Percentiles rank a stretch among this genome's conserved stretches.
phyloP scores from a whole-genome alignment of 92 coral and sea anemone species.

The Virgularia gustaviana region DNA sequence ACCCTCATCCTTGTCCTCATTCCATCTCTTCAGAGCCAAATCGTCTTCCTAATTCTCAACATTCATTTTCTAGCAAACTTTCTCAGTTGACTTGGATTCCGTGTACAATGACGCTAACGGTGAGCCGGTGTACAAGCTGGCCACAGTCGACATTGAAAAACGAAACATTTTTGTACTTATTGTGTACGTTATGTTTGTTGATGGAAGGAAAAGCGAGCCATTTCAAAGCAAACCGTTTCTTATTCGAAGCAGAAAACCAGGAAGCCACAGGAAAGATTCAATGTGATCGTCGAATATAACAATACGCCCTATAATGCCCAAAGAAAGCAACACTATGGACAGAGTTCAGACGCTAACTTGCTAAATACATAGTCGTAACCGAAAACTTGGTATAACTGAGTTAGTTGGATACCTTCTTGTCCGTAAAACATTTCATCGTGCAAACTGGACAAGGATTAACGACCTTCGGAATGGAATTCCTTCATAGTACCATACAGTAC shows the following conservation, averaged over 20 bases:
- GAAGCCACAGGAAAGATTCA: conserved; percentile 4
- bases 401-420: too few relatives aligned
- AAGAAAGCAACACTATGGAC: too few relatives aligned
- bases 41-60: too few relatives aligned
- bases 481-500: too few relatives aligned
- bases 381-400: too few relatives aligned
- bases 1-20: background rate
- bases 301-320: background rate
- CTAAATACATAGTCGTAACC: too few relatives aligned
- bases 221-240: conserved; percentile 68
- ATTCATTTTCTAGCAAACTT: conserved; percentile 56
- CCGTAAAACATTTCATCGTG: too few relatives aligned
- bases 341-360: too few relatives aligned
- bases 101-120: conserved; percentile 82
- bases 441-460: too few relatives aligned
- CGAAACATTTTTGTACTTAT: conserved; percentile 76
- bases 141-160: conserved; percentile 86
- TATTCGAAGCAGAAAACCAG: conserved; percentile 65
- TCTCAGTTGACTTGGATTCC: conserved; percentile 92
- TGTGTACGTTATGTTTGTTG: conserved; percentile 62
- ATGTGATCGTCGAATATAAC: too few relatives aligned
- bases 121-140: conserved; percentile 86
- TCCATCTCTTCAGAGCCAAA: too few relatives aligned
- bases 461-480: too few relatives aligned
- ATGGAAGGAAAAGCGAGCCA: conserved; percentile 62